phyloP scores from a whole-genome alignment of 2,888 invertebrate species.

The Heliconius ethilla region DNA sequence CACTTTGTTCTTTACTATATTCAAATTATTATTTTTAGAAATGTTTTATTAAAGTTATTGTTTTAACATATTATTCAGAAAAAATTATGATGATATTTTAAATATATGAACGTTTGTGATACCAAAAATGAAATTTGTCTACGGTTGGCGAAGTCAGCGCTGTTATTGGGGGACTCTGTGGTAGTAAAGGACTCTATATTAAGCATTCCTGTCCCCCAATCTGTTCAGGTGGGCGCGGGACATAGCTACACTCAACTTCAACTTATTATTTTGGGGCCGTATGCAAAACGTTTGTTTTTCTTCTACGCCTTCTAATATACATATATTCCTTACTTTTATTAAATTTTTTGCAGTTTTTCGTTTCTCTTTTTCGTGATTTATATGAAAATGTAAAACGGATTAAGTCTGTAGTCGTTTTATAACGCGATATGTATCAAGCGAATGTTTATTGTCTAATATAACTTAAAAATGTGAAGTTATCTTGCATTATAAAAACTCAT shows the following conservation, averaged over 20 bases:
- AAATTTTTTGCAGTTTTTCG: conserved; percentile 57
- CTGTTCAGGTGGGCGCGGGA: conserved; percentile 74
- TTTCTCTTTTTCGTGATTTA: conserved; percentile 26
- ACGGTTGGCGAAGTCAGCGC: conserved; percentile 65
- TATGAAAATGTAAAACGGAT: conserved; percentile 21
- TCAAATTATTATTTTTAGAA: not conserved
- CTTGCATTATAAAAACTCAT: conserved; percentile 49
- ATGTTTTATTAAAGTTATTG: not conserved
- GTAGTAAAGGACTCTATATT: conserved; percentile 80
- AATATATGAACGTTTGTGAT: conserved; percentile 41
- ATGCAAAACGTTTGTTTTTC: conserved; percentile 74
- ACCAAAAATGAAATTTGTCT: conserved; percentile 52
- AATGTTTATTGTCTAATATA: conserved; percentile 26
- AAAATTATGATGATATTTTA: not conserved
- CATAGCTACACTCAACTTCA: conserved; percentile 70
- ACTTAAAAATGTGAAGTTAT: conserved; percentile 46
- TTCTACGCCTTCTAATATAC: conserved; percentile 63
- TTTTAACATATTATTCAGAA: not conserved
- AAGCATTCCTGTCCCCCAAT: conserved; percentile 79
- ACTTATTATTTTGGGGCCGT: conserved; percentile 77
- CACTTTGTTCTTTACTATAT: conserved; percentile 8
- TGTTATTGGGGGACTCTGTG: conserved; percentile 77
- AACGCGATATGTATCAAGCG: not conserved
- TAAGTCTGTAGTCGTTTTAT: not conserved
- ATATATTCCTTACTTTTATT: conserved; percentile 70